Base-by-base conservation (phyloP, 2,797 vertebrate genomes). In the Anabacerthia variegaticeps region DNA sequence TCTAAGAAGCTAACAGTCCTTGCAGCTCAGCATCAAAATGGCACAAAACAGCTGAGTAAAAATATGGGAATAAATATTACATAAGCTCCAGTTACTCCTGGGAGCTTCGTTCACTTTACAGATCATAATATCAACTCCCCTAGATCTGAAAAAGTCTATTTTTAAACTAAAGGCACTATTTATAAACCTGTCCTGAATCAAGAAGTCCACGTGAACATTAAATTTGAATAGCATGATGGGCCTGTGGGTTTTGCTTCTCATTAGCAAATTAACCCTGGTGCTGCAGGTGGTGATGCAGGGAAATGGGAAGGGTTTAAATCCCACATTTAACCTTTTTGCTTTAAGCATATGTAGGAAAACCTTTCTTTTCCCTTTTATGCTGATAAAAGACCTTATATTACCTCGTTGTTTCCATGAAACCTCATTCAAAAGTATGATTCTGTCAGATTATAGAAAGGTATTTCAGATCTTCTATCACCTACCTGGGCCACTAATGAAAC, bases 141-240 rank as follows among this genome's bases (percentile, higher is more conserved):
- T 89, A 89, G 92, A 95, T 85, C 44, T 93, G 59, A 94, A 94
- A 92, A 92, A 92, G 46, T 14, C 87, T 96, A 95, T 96, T 97
- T 97, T 96, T 96, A 96, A 91, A 92, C 82, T 84, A 62, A 89
- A 94, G 93, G n/a, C n/a, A n/a, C 94, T 97, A 97, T 96, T 95
- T 96, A 95, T 97, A 97, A 97, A 95, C 73, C 67, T 95, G 91
- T 63, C 62, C 91, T 94, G 83, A 79, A 96, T 90, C 65, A 91
- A 91, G 72, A 92, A 89, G 76, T 85, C 91, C 95, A 93, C 12
- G 27, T 96, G 93, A 85, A 86, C 76, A 88, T 97, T 95, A 94
- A 95, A 96, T 95, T 92, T 96, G 67, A 93, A 94, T 95, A 91
- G 82, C 5, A 3, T 91, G 92, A 94, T 79, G 56, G 75, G 74